These are phyloP conservation scores for Chaetophractus vellerosus DNA, from an alignment of 2,797 vertebrate species.

Conservation along the genomic window DNA sequence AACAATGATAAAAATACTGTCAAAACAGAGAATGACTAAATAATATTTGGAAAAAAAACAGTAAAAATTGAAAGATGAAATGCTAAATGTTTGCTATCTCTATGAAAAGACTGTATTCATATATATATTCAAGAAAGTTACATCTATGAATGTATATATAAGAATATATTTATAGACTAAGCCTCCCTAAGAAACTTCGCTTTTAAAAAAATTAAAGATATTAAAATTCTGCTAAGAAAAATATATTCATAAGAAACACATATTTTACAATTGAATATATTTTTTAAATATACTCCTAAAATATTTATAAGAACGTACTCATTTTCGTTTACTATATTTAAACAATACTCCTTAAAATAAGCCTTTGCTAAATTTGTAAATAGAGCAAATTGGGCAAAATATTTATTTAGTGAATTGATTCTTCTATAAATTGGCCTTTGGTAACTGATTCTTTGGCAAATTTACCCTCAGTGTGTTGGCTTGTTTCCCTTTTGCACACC, in stretches of 20 bases:
- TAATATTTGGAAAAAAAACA: conserved; percentile 3
- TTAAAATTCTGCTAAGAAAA: conserved; percentile 56
- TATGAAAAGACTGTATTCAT: conserved; percentile 55
- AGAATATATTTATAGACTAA: conserved; percentile 62
- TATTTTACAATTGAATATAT: conserved; percentile 40
- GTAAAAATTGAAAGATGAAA: conserved; percentile 44
- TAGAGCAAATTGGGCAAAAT: not conserved
- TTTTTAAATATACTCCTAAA: conserved; percentile 56
- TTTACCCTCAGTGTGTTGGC: not conserved
- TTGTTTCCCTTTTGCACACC: not conserved
- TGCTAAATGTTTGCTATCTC: conserved; percentile 39
- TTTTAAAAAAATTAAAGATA: conserved; percentile 40
- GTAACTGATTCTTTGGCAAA: not conserved
- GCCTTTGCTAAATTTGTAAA: conserved; percentile 39
- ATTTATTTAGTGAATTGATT: conserved; percentile 18
- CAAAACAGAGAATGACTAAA: conserved; percentile 61
- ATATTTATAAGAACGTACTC: conserved; percentile 6
- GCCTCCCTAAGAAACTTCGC: conserved; percentile 40
- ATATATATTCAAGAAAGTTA: conserved; percentile 27
- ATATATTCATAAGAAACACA: conserved; percentile 44
- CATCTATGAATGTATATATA: conserved; percentile 68
- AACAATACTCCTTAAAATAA: conserved; percentile 59
- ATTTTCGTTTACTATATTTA: conserved; percentile 49
- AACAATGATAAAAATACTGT: conserved; percentile 52
- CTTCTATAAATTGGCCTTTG: conserved; percentile 33